Conservation (phyloP, 2,888 invertebrate genomes). For the Chymomyza amoena region DNA sequence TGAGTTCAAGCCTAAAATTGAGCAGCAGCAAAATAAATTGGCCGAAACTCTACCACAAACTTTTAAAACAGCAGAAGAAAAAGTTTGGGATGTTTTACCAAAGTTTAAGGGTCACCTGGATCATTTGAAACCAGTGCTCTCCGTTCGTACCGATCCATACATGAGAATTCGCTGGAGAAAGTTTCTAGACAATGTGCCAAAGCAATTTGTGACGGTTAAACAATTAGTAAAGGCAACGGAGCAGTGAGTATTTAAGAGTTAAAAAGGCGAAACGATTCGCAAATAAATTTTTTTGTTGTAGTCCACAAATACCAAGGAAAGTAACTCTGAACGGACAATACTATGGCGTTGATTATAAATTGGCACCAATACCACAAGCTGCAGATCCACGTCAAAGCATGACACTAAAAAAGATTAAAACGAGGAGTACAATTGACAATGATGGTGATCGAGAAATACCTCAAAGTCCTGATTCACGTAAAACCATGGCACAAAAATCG, state of each 20-base stretch:
- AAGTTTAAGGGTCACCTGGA: conserved; percentile 53
- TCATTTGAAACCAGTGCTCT: conserved; percentile 52
- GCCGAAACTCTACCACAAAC: no score
- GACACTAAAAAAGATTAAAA: neutral
- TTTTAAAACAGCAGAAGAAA: conserved; percentile 18
- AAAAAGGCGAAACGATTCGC: neutral
- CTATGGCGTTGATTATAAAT: conserved; percentile 63
- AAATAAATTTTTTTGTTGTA: conserved; percentile 20
- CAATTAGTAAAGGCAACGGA: conserved; percentile 15
- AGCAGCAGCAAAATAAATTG: conserved; percentile 20
- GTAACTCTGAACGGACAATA: conserved; percentile 66
- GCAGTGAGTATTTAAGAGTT: conserved; percentile 24
- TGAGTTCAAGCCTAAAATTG: conserved; percentile 47
- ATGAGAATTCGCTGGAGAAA: conserved; percentile 38
- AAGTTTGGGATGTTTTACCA: conserved; percentile 59
- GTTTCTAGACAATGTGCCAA: conserved; percentile 50
- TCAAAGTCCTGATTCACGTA: no score
- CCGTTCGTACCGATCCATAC: conserved; percentile 41
- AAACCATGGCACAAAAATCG: no score
- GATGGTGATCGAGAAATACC: no score
- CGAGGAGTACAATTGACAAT: no score
- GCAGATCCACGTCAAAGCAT: conserved; percentile 39
- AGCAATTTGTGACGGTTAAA: conserved; percentile 27
- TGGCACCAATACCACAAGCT: conserved; percentile 62
- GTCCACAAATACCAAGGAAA: conserved; percentile 47